Conservation (phyloP, 2,113 vertebrate genomes). For the Pogonocichla stellata region DNA sequence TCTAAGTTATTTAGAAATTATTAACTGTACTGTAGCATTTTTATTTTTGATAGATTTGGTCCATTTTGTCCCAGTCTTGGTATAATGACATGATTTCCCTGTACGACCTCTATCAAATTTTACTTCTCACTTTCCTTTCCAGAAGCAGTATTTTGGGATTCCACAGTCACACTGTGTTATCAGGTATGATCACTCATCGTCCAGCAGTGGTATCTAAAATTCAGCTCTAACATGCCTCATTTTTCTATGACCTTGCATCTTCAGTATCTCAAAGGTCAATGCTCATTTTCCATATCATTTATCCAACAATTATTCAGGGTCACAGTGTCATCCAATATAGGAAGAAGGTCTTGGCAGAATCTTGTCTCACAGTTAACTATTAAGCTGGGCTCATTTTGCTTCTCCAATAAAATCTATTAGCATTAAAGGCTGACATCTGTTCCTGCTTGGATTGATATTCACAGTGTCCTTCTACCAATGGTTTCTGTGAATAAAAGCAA, state of each 20-base stretch:
- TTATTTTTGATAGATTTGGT: background rate
- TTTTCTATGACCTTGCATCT: background rate
- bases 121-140: background rate
- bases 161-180: background rate
- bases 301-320: background rate
- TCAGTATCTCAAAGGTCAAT: background rate
- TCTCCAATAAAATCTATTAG: conserved; percentile 16
- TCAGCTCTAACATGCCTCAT: background rate
- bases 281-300: background rate
- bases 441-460: background rate
- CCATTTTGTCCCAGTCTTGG: background rate
- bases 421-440: background rate
- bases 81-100: background rate
- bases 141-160: background rate
- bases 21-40: background rate
- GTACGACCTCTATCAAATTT: background rate
- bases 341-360: background rate
- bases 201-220: background rate
- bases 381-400: background rate
- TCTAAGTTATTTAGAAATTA: background rate
- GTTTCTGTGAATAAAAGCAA: background rate
- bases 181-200: background rate
- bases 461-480: background rate
- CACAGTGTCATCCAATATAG: background rate
- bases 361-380: background rate